These are phyloP conservation scores for Tenthredo livida DNA, from an alignment of 2,888 invertebrate genomes.

Conservation along the genomic window DNA sequence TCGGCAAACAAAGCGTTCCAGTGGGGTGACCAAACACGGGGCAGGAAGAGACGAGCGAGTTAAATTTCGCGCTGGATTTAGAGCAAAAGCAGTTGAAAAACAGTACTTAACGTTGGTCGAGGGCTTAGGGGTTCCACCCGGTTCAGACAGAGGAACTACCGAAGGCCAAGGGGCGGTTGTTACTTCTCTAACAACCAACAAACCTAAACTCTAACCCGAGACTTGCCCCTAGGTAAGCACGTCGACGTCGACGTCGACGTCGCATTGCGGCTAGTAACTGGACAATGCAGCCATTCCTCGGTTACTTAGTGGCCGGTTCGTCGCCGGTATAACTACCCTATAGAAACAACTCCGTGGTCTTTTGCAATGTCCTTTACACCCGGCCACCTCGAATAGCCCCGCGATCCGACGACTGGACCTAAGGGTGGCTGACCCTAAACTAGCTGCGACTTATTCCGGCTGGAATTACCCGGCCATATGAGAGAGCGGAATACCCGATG, in stretches of 20 bases:
- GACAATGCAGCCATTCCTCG: constrained; percentile 47
- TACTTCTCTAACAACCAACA: constrained; percentile 73
- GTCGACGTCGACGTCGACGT: constrained; percentile 47
- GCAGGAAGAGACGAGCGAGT: constrained; percentile 17
- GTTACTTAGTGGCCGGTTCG: constrained; percentile 12
- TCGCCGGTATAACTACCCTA: constrained; percentile 44
- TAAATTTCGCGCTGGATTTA: constrained; percentile 17
- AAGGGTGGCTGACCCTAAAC: background rate
- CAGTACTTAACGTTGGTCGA: constrained; percentile 8
- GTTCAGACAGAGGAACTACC: background rate
- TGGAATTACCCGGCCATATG: background rate
- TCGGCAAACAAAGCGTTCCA: background rate
- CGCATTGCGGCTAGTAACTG: constrained; percentile 46
- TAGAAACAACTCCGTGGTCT: constrained; percentile 35
- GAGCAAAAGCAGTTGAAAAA: constrained; percentile 44
- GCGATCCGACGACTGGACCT: background rate
- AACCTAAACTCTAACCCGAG: constrained; percentile 66
- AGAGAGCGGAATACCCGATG: background rate
- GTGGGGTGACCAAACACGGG: background rate
- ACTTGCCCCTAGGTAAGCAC: constrained; percentile 60
- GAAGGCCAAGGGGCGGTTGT: constrained; percentile 63
- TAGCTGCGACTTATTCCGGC: background rate
- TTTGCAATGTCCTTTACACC: constrained; percentile 40
- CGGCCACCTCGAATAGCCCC: background rate
- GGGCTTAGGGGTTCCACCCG: background rate